A percentile compares a stretch with the other conserved stretches of the same genome.
These are phyloP conservation scores for Sclerodermus sp. DNA, from an alignment of 2,888 invertebrate genomes.

Conservation along the genomic window DNA sequence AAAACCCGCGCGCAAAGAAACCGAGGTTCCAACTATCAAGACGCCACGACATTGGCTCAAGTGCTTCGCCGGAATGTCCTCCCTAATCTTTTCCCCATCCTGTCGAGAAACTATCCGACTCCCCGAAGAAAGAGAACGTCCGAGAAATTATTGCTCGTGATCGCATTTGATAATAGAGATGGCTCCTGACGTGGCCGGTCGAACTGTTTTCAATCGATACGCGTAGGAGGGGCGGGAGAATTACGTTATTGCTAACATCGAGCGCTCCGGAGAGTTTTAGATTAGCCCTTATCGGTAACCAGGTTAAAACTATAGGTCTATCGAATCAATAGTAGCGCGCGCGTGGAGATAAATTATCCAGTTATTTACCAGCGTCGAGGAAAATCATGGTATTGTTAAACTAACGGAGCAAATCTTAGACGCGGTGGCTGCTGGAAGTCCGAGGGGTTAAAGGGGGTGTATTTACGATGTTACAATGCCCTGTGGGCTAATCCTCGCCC, in stretches of 20 bases:
- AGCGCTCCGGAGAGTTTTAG: no score
- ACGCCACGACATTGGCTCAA: slow-evolving; percentile 39
- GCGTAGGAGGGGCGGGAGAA: no score
- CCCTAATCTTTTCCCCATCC: slow-evolving; percentile 38
- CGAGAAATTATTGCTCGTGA: slow-evolving; percentile 23
- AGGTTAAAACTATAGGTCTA: no score
- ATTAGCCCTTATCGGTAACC: no score
- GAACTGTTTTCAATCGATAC: no score
- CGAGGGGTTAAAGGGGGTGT: slow-evolving; percentile 40
- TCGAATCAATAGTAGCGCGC: no score
- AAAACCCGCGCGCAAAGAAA: slow-evolving; percentile 8
- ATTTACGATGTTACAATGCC: slow-evolving; percentile 58
- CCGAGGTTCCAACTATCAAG: slow-evolving; percentile 27
- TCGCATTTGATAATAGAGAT: slow-evolving; percentile 21
- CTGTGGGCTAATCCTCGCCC: slow-evolving; percentile 53
- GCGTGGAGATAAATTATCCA: no score
- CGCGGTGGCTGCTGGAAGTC: slow-evolving; percentile 21
- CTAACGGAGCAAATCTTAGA: no score
- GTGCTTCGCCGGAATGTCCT: slow-evolving; percentile 34
- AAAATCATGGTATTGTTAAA: no score
- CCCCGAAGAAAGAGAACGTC: slow-evolving; percentile 4
- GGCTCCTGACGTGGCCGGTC: not conserved
- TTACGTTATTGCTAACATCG: no score
- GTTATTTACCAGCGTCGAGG: no score
- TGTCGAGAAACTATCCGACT: slow-evolving; percentile 23